Percentiles rank a stretch among this genome's conserved stretches.
phyloP scores from a whole-genome alignment of 2,888 invertebrate species.

The Magallana nippona region DNA sequence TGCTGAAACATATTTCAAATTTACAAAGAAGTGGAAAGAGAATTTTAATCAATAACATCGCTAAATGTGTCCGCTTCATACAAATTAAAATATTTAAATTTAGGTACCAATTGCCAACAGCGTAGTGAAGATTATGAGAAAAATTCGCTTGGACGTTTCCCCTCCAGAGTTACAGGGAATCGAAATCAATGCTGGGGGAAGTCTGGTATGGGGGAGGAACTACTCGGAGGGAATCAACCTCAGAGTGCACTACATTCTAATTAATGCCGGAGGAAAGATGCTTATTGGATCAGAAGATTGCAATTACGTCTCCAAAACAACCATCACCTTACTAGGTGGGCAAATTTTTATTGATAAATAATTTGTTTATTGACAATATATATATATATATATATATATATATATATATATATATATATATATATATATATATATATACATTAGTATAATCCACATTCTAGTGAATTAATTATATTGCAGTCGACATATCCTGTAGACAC shows the following conservation, averaged over 20 bases:
- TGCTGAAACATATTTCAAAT: too few species aligned
- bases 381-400: too few species aligned
- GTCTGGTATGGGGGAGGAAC: slow-evolving; percentile 53
- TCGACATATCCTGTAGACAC: too few species aligned
- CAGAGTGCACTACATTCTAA: slow-evolving; percentile 51
- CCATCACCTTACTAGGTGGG: slow-evolving; percentile 55
- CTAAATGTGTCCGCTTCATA: too few species aligned
- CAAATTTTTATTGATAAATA: background rate
- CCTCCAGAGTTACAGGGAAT: slow-evolving; percentile 45
- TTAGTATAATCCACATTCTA: too few species aligned
- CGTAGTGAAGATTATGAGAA: slow-evolving; percentile 18
- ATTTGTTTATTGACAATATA: background rate
- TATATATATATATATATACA: too few species aligned
- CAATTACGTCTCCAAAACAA: slow-evolving; percentile 49
- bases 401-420: too few species aligned
- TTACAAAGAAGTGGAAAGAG: too few species aligned
- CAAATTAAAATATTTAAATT: background rate
- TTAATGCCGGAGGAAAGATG: slow-evolving; percentile 53
- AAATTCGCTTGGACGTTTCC: slow-evolving; percentile 46
- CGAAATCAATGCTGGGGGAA: slow-evolving; percentile 45
- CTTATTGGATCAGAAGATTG: slow-evolving; percentile 57
- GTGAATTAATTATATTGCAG: too few species aligned
- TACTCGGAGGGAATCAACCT: slow-evolving; percentile 47
- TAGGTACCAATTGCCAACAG: slow-evolving; percentile 18
- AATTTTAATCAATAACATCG: too few species aligned